phyloP scores from a whole-genome alignment of 1,140 invertebrate genomes.

The Macrotrachela quadricornifera region DNA sequence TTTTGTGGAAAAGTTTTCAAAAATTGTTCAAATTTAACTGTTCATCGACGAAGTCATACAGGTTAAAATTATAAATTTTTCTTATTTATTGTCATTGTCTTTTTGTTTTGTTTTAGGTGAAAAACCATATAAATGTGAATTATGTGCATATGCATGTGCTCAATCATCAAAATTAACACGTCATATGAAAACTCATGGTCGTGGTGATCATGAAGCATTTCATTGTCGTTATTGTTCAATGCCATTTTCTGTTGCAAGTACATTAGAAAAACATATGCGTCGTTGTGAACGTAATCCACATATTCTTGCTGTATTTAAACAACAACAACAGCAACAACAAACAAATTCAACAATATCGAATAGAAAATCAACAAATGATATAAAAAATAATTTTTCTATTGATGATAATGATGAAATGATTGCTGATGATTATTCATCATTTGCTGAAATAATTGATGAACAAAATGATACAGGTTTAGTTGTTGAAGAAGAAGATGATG shows the following conservation, averaged over 20 bases:
- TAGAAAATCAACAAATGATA: too few relatives aligned
- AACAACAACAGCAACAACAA: too few relatives aligned
- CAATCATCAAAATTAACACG: conserved; percentile 94
- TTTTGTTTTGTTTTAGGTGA: conserved; percentile 41
- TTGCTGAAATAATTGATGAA: too few relatives aligned
- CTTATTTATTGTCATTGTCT: background rate
- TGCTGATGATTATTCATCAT: too few relatives aligned
- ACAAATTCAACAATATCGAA: too few relatives aligned
- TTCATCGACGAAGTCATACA: conserved; percentile 80
- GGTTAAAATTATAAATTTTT: background rate
- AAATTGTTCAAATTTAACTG: conserved; percentile 90
- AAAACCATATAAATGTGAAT: conserved; percentile 95
- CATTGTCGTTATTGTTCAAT: conserved; percentile 95
- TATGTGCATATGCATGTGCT: conserved; percentile 96
- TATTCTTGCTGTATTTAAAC: background rate
- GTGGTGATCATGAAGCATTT: conserved; percentile 89
- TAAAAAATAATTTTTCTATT: too few relatives aligned
- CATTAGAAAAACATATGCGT: conserved; percentile 97
- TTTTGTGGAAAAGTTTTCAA: conserved; percentile 96
- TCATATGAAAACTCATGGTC: conserved; percentile 98
- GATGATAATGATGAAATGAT: too few relatives aligned
- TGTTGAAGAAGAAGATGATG: too few relatives aligned
- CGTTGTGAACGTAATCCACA: conserved; percentile 83
- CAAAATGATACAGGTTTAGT: too few relatives aligned
- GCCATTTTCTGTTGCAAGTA: conserved; percentile 97